phyloP scores from a whole-genome alignment of 2,888 invertebrate species.

The Pseudeuparius sepicola region DNA sequence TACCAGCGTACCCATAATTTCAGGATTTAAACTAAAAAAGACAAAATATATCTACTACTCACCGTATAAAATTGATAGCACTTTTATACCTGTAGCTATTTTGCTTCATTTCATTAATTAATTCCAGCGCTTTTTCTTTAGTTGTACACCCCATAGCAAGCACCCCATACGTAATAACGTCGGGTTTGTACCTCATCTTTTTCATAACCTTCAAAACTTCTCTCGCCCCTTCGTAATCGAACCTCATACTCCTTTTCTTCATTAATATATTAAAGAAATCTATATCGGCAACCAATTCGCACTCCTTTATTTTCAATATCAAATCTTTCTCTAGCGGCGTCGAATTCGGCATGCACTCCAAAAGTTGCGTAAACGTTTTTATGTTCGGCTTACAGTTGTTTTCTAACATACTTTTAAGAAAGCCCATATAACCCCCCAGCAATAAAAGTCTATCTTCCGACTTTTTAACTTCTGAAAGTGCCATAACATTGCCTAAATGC shows the following conservation, averaged over 20 bases:
- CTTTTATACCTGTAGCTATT: conserved; percentile 50
- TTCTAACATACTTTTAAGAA: conserved; percentile 62
- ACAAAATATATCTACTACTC: conserved; percentile 6
- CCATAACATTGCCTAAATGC: conserved; percentile 50
- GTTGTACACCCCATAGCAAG: conserved; percentile 69
- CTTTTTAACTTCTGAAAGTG: conserved; percentile 47
- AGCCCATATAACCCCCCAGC: conserved; percentile 69
- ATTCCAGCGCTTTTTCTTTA: conserved; percentile 49
- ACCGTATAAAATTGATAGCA: neutral
- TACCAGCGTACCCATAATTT: conserved; percentile 67
- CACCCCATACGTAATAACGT: conserved; percentile 79
- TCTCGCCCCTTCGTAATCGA: conserved; percentile 59
- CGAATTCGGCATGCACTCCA: conserved; percentile 60
- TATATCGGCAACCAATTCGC: neutral
- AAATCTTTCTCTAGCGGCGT: conserved; percentile 58
- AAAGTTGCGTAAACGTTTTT: conserved; percentile 67
- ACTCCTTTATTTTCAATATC: conserved; percentile 33
- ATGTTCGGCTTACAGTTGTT: conserved; percentile 61
- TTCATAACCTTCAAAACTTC: conserved; percentile 49
- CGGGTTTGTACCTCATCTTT: conserved; percentile 46
- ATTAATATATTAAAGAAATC: conserved; percentile 1
- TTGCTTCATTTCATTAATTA: conserved; percentile 61
- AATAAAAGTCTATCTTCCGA: conserved; percentile 62
- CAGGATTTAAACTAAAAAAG: conserved; percentile 55
- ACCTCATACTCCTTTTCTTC: conserved; percentile 44